Conservation (phyloP, 2,797 vertebrate genomes). For the Menidia menidia region DNA sequence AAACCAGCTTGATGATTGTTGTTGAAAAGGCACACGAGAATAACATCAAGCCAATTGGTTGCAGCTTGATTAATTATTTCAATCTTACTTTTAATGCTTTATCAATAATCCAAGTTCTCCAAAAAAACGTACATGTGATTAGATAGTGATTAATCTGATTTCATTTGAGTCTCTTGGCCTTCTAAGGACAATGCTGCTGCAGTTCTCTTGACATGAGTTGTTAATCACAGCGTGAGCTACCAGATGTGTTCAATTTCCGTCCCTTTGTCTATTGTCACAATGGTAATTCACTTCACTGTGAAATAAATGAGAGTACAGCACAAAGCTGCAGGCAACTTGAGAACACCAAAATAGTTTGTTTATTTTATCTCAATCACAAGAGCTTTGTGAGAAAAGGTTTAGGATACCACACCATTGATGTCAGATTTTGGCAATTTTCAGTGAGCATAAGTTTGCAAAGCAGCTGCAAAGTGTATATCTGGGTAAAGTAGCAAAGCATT, state of each 20-base stretch:
- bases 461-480: constrained; percentile 64
- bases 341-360: constrained; percentile 24
- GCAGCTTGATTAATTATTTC: constrained; percentile 48
- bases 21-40: constrained; percentile 28
- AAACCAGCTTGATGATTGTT: constrained; percentile 31
- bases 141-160: constrained; percentile 64
- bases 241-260: constrained; percentile 57
- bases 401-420: constrained; percentile 51
- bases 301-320: constrained; percentile 34
- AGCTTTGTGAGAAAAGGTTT: constrained; percentile 38
- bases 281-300: constrained; percentile 47
- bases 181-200: constrained; percentile 56
- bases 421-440: constrained; percentile 53
- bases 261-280: constrained; percentile 64
- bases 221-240: constrained; percentile 62
- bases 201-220: constrained; percentile 45
- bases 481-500: constrained; percentile 56
- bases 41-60: constrained; percentile 14
- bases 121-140: constrained; percentile 42
- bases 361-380: constrained; percentile 33
- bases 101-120: constrained; percentile 50
- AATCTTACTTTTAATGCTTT: constrained; percentile 51
- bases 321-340: constrained; percentile 26
- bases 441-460: constrained; percentile 52
- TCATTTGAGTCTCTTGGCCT: constrained; percentile 45